phyloP scores from a whole-genome alignment of 2,888 invertebrate species.

The Cheilosia pagana region DNA sequence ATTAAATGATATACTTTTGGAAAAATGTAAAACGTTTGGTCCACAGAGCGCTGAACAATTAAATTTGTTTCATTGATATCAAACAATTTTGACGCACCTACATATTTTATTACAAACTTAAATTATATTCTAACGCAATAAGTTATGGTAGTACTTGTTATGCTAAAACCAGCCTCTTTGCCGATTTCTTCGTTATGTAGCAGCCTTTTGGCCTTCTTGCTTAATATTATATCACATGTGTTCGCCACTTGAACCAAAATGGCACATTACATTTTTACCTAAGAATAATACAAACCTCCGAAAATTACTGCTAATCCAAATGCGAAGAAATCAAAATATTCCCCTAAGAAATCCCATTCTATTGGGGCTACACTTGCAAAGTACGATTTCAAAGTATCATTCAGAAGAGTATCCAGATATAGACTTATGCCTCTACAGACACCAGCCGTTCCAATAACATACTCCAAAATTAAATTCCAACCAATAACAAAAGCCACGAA shows the following conservation, averaged over 20 bases:
- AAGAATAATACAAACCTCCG: conserved; percentile 85
- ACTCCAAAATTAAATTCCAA: conserved; percentile 95
- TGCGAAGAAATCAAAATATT: conserved; percentile 90
- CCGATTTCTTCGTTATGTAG: too few species aligned
- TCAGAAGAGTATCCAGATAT: conserved; percentile 88
- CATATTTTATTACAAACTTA: too few species aligned
- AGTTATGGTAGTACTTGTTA: too few species aligned
- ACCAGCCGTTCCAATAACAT: conserved; percentile 89
- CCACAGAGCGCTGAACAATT: too few species aligned
- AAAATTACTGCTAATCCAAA: conserved; percentile 87
- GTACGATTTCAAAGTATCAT: conserved; percentile 86
- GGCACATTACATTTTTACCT: background rate
- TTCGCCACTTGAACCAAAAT: background rate
- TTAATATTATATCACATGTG: background rate
- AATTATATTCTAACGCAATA: too few species aligned
- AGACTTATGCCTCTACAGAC: conserved; percentile 90
- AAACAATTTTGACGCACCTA: too few species aligned
- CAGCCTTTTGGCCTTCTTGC: too few species aligned
- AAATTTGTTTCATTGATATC: too few species aligned
- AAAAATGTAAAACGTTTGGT: too few species aligned
- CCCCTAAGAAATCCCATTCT: conserved; percentile 85
- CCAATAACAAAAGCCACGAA: conserved; percentile 94
- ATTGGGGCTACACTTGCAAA: conserved; percentile 87
- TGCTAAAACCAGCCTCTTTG: too few species aligned
- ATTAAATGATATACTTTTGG: background rate